Base-by-base conservation (phyloP, 2,888 invertebrate genomes). In the Lithophane semibrunnea region DNA sequence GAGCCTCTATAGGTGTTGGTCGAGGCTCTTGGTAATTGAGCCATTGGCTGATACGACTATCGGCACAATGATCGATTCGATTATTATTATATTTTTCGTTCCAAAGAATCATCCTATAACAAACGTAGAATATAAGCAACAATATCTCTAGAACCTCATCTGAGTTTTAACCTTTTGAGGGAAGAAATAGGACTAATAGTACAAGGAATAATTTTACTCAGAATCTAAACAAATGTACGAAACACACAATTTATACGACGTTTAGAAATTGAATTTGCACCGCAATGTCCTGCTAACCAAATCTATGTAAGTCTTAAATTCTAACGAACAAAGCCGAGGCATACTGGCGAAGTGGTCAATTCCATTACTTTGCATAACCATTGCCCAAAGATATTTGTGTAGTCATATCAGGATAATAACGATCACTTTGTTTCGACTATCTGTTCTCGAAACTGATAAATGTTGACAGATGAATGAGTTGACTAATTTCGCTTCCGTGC, bases 251-350 rank as follows among this genome's bases (percentile, higher is more conserved):
- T 78, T 81, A 86, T 75, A 44, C 49, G 74, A 79, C 86, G n/a
- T 63, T 78, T 74, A 73, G 80, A 75, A 83, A 84, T 84, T 72
- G 65, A 86, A 84, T 83, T 79, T 72, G 71, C 72, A 42, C 47
- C 37, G 61, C 69, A 58, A 66, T 83, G 83, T 67, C 64, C 79
- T 44, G 74, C 16, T 42, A 82, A 77, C 70, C 21, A 73, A 79
- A 74, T 75, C 66, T 75, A 75, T 66, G 86, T 71, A 44, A 68
- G 86, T 86, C 83, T 78, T 86, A 86, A 83, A 83, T 86, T 83
- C n/a, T 73, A 56, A 12, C 24, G 65, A 72, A 79, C 74, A 79
- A 83, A 70, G 68, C 71, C 29, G 9, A 13, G 58, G 29, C 16
- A 47, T 8, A 47, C 52, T 86, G 74, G 72, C 58, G 69, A 61